Percentiles rank a stretch among this genome's conserved stretches.
phyloP scores from a whole-genome alignment of 1,140 invertebrate species.

The Amphibalanus amphitrite region DNA sequence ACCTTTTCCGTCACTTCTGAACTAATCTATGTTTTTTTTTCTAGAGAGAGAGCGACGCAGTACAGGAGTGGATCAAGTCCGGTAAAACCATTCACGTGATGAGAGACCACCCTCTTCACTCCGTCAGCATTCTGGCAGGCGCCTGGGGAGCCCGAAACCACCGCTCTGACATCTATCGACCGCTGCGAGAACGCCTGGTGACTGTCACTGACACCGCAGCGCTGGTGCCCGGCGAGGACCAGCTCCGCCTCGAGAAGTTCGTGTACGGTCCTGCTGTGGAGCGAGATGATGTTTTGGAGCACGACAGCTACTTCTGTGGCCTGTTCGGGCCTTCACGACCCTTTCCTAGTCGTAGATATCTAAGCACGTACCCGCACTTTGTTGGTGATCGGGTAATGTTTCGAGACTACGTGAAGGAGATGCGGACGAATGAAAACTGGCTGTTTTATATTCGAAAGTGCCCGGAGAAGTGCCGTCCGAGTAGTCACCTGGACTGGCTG shows the following conservation, averaged over 20 bases:
- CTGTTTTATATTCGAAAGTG: background rate
- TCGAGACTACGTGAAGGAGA: background rate
- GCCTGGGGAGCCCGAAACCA: background rate
- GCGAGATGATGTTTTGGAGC: background rate
- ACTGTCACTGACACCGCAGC: background rate
- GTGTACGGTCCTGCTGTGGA: background rate
- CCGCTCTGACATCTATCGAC: background rate
- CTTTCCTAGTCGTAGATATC: background rate
- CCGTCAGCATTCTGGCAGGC: background rate
- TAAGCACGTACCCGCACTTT: background rate
- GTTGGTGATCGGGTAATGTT: background rate
- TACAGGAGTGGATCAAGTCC: conserved; percentile 15
- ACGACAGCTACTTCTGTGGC: background rate
- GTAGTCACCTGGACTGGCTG: background rate
- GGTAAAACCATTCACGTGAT: conserved; percentile 16
- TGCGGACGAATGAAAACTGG: background rate
- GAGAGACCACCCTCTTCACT: conserved; percentile 10
- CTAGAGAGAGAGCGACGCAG: conserved; percentile 14
- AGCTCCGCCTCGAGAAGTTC: background rate
- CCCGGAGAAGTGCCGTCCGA: background rate
- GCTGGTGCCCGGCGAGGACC: background rate
- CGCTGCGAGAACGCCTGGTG: background rate
- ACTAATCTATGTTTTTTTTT: no score
- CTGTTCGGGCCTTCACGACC: background rate
- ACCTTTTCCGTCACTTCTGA: no score